A percentile compares a stretch with the other conserved stretches of the same genome.
These are phyloP conservation scores for Plusia festucae DNA, from an alignment of 2,888 invertebrate species.

Conservation along the genomic window DNA sequence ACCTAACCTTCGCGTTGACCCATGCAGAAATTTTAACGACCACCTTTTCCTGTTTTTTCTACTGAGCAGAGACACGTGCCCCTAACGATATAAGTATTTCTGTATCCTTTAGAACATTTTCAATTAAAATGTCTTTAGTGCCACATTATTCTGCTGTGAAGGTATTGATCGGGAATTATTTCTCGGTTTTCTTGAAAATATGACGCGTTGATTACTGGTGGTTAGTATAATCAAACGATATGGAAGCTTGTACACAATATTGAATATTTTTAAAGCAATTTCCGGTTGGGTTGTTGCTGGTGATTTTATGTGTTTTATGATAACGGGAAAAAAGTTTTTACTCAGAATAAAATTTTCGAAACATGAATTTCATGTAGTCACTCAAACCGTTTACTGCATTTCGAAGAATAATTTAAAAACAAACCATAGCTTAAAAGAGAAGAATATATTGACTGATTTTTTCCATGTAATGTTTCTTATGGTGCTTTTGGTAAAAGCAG, in stretches of 20 bases:
- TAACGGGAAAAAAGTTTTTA: constrained; percentile 15
- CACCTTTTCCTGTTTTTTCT: constrained; percentile 54
- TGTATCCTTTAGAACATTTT: constrained; percentile 32
- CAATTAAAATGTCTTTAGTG: constrained; percentile 39
- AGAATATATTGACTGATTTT: no score
- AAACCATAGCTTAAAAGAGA: background rate
- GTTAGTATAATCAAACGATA: constrained; percentile 27
- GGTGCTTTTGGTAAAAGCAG: constrained; percentile 31
- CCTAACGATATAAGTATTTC: constrained; percentile 46
- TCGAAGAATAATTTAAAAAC: background rate
- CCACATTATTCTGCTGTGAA: background rate
- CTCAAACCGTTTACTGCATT: background rate
- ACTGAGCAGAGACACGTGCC: constrained; percentile 55
- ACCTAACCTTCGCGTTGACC: constrained; percentile 57
- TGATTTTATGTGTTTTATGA: constrained; percentile 37
- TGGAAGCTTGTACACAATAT: constrained; percentile 39
- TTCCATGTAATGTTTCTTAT: no score
- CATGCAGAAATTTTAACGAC: constrained; percentile 64
- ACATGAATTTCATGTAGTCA: background rate
- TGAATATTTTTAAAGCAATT: constrained; percentile 48
- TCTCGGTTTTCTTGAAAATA: constrained; percentile 17
- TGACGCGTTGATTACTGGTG: constrained; percentile 27
- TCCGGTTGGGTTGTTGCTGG: constrained; percentile 28
- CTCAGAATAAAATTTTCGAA: constrained; percentile 5
- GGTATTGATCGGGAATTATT: constrained; percentile 1